Percentiles rank a stretch among this genome's conserved stretches.
phyloP scores from a whole-genome alignment of 2,113 vertebrate genomes.

The Bubo blakistoni region DNA sequence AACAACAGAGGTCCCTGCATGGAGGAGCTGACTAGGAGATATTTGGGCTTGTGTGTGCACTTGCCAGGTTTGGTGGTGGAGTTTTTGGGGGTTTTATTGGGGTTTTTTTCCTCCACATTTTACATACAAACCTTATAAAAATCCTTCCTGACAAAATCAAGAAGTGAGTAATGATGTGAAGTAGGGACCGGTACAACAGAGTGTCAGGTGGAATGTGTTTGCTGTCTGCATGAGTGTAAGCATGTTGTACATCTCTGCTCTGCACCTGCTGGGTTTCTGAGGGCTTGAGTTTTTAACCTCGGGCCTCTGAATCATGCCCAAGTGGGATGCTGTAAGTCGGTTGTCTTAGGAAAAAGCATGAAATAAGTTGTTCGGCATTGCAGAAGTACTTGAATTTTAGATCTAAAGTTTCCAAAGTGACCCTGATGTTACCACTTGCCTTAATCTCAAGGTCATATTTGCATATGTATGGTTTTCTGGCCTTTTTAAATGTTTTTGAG shows the following conservation, averaged over 20 bases:
- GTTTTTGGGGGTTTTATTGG: background rate
- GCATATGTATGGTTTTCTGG: background rate
- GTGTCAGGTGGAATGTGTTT: background rate
- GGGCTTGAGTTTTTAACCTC: background rate
- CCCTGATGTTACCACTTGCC: background rate
- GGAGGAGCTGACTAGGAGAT: conserved; percentile 33
- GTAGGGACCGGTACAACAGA: background rate
- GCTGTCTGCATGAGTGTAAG: background rate
- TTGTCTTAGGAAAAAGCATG: background rate
- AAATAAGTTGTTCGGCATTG: background rate
- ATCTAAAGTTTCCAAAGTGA: background rate
- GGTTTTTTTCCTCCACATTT: background rate
- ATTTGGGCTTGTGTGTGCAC: background rate
- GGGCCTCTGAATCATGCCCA: background rate
- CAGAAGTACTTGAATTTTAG: background rate
- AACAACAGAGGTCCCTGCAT: conserved; percentile 78
- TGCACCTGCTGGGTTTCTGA: background rate
- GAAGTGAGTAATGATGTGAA: background rate
- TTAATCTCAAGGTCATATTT: background rate
- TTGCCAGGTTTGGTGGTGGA: background rate
- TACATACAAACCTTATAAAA: background rate
- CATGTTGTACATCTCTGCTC: background rate
- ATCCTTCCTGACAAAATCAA: background rate
- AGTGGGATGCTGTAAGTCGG: background rate
- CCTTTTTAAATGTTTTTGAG: background rate